A percentile compares a stretch with the other conserved stretches of the same genome.
phyloP scores from a whole-genome alignment of 2,113 vertebrate species.

The Heterotis niloticus region DNA sequence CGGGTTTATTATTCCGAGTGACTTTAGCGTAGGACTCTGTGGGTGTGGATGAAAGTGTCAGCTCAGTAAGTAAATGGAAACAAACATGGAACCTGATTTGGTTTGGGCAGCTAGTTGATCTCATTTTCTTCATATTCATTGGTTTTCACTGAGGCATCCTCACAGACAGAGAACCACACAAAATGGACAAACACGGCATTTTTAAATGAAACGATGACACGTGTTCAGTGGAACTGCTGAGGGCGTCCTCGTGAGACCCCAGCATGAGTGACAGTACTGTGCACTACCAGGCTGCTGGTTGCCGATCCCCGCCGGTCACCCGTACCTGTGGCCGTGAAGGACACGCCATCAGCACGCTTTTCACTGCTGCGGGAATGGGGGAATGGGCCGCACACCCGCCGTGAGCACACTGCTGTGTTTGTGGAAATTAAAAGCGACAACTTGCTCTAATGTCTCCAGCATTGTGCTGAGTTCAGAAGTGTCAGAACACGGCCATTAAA shows the following conservation, averaged over 20 bases:
- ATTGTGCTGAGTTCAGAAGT: conserved; percentile 49
- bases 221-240: neutral
- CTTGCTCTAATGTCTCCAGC: conserved; percentile 49
- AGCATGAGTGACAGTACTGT: conserved; percentile 36
- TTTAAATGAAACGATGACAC: conserved; percentile 5
- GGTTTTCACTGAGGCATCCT: no score
- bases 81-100: no score
- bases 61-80: no score
- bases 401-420: conserved; percentile 60
- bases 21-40: no score
- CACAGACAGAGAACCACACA: no score
- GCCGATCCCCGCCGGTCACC: conserved; percentile 50
- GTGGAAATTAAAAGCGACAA: conserved; percentile 74
- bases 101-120: no score
- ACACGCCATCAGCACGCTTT: conserved; percentile 61
- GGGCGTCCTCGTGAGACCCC: conserved; percentile 26
- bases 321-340: conserved; percentile 74
- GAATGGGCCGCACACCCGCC: conserved; percentile 67
- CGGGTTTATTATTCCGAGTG: no score
- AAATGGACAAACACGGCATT: neutral
- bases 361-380: conserved; percentile 65
- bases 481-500: conserved; percentile 54
- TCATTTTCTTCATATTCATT: no score
- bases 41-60: no score
- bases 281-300: conserved; percentile 30